These are phyloP conservation scores for Cinclus mexicanus DNA, from an alignment of 2,113 vertebrate genomes.

Conservation along the genomic window DNA sequence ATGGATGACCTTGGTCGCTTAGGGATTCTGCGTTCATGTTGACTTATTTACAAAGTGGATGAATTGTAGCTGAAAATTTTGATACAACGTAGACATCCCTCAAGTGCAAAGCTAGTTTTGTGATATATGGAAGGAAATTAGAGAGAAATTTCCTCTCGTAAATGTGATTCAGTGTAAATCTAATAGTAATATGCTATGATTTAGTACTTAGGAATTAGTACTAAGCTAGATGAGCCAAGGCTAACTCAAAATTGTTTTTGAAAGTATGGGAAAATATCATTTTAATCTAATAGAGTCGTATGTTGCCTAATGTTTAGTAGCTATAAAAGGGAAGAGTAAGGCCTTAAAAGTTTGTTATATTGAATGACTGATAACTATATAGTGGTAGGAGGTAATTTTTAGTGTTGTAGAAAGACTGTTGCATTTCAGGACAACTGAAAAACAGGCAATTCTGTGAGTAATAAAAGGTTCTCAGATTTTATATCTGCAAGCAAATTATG, in stretches of 20 bases:
- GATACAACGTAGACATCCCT: neutral
- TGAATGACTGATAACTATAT: neutral
- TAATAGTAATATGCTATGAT: neutral
- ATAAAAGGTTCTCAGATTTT: neutral
- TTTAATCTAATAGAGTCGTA: neutral
- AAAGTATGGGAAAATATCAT: neutral
- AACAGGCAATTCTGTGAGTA: neutral
- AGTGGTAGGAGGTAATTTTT: neutral
- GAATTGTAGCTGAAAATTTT: neutral
- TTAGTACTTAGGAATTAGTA: neutral
- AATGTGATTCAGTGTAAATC: neutral
- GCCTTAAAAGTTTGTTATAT: neutral
- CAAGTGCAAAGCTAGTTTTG: neutral
- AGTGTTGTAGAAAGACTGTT: neutral
- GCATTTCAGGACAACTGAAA: neutral
- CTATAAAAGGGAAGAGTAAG: neutral
- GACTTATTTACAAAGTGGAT: neutral
- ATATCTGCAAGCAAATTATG: neutral
- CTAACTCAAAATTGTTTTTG: neutral
- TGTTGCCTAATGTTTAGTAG: neutral
- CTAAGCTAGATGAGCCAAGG: neutral
- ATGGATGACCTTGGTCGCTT: neutral
- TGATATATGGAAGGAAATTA: neutral
- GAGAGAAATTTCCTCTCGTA: neutral
- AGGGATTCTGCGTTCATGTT: neutral